Percentiles rank a stretch among this genome's conserved stretches.
phyloP scores from a whole-genome alignment of 2,797 vertebrate species.

The Crocidura indochinensis region DNA sequence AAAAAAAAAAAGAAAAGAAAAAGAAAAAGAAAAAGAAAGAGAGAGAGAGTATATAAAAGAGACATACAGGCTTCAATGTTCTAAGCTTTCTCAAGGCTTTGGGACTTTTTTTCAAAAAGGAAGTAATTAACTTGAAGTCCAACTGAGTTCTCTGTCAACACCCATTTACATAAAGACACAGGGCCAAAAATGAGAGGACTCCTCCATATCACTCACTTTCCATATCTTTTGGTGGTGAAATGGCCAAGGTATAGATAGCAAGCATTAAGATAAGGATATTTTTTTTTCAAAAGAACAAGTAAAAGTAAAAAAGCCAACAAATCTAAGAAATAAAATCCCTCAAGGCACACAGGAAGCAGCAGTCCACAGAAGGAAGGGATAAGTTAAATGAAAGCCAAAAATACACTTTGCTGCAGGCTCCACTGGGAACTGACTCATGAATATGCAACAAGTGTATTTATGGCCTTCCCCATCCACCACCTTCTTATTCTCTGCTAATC shows the following conservation, averaged over 20 bases:
- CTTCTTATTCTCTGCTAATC: slow-evolving; percentile 71
- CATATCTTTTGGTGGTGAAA: slow-evolving; percentile 57
- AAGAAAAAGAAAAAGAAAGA: rapidly evolving
- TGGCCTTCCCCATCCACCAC: slow-evolving; percentile 65
- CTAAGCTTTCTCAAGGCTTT: slow-evolving; percentile 41
- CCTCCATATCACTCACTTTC: not conserved
- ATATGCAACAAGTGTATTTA: slow-evolving; percentile 84
- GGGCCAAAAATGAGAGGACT: not conserved
- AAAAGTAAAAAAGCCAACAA: slow-evolving; percentile 73
- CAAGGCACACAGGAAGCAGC: slow-evolving; percentile 68
- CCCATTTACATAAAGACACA: slow-evolving; percentile 31
- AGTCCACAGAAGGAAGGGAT: slow-evolving; percentile 74
- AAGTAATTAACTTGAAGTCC: slow-evolving; percentile 47
- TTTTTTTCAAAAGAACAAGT: slow-evolving; percentile 65
- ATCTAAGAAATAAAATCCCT: slow-evolving; percentile 78
- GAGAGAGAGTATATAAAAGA: not conserved
- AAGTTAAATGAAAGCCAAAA: slow-evolving; percentile 84
- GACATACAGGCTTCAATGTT: not conserved
- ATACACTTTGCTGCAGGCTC: slow-evolving; percentile 79
- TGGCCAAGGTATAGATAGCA: slow-evolving; percentile 50
- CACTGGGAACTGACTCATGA: slow-evolving; percentile 79
- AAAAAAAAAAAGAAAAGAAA: no score
- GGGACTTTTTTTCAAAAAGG: slow-evolving; percentile 48
- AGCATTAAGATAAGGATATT: slow-evolving; percentile 51
- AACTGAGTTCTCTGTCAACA: slow-evolving; percentile 33